Base-by-base conservation (phyloP, 2,113 vertebrate genomes). In the Alosa alosa region DNA sequence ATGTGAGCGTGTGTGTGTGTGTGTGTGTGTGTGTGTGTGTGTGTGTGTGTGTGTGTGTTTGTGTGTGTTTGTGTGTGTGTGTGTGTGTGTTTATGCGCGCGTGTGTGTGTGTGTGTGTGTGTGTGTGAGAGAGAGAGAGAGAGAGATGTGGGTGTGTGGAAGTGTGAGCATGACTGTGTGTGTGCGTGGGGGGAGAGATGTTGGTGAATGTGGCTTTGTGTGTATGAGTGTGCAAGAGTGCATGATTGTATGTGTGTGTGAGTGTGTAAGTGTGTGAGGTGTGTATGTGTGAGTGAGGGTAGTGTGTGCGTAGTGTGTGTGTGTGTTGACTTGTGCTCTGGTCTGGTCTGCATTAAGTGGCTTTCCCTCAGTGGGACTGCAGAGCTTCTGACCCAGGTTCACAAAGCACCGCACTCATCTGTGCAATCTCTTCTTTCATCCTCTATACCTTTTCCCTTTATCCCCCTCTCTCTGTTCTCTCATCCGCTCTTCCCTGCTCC, bases 341-440 rank as follows among this genome's bases (percentile, higher is more conserved):
- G 44, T 84, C 44, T 84, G 84, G 50, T 82, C 50, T 82, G 81
- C 84, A 85, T 85, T 85, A 85, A 49, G 55, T 22, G 25, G 9
- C 13, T 46, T 75, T 82, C 82, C 46, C 44, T 87, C 84, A 82
- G 81, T 87, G 57, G 82, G 57, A 64, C 84, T 50, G 52, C 86
- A 82, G 82, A 81, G 7, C 17, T 39, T 17, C 47, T 50, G 64
- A 72, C 64, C 64, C 25, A 36, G 64, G 64, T 72, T 72, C 64
- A 72, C 64, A 72, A 31, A 25, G 25, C 64, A 72, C n/a, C 31
- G 10, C 25, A 36, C 64, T 72, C 64, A 72, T 72, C 64, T 72
- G 64, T 36, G 64, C 64, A 36, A 72, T 72, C 64, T 72, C 64
- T 72, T 72, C 64, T 72, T 72, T 72, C 64, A 72, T 44, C 41